Evolutionary conservation across 92 coral and sea anemone genomes (phyloP).

Genomic region (Anthopleura xanthogrammica): DNA sequence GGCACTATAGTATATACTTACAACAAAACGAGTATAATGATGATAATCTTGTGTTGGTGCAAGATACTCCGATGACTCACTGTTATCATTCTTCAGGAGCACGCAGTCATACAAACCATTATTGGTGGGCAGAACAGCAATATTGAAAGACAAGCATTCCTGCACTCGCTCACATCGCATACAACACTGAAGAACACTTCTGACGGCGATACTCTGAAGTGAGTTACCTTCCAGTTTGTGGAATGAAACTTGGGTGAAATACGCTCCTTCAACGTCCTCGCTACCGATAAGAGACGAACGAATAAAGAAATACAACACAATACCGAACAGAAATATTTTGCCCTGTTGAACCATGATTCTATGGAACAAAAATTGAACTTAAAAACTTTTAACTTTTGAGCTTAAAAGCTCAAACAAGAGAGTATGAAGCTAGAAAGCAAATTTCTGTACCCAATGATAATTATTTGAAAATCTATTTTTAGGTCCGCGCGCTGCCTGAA

Average conservation of each 20-base stretch:
- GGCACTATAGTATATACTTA: not conserved
- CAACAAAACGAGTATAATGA: not conserved
- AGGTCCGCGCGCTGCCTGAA: too few species aligned
- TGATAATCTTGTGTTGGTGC: not conserved
- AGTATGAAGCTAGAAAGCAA: too few species aligned
- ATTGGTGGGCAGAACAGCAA: not conserved
- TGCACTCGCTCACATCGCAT: not conserved
- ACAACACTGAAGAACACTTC: not conserved
- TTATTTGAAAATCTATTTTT: too few species aligned
- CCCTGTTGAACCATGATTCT: not conserved
- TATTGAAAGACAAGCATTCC: not conserved
- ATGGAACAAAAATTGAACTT: too few species aligned
- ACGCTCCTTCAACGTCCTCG: not conserved
- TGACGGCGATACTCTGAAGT: not conserved
- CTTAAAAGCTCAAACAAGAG: too few species aligned
- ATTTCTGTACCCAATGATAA: too few species aligned
- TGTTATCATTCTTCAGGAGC: not conserved
- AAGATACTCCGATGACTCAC: not conserved
- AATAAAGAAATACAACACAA: not conserved
- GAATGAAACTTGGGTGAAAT: not conserved
- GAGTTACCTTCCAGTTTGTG: not conserved
- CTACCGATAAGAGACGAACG: not conserved
- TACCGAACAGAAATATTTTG: not conserved
- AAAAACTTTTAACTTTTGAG: too few species aligned
- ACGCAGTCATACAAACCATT: not conserved